These are phyloP conservation scores for Pheucticus melanocephalus DNA, from an alignment of 2,113 vertebrate genomes.

Conservation along the genomic window DNA sequence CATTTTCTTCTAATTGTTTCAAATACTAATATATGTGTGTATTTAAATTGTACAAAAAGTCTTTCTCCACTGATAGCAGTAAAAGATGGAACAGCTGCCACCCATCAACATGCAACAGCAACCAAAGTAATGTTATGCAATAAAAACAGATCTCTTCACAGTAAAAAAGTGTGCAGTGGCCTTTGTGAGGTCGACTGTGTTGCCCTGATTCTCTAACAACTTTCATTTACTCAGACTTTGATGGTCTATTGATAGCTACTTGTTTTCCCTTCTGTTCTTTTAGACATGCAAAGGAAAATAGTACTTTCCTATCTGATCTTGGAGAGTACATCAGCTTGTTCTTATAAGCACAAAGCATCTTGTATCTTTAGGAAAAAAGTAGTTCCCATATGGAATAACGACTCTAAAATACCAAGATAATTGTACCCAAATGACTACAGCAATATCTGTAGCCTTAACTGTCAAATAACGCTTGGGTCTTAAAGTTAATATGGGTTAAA, in stretches of 20 bases:
- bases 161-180: background rate
- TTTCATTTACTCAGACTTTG: background rate
- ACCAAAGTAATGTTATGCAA: background rate
- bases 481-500: background rate
- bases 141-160: background rate
- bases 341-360: background rate
- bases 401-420: background rate
- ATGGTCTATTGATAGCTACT: background rate
- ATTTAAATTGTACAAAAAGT: background rate
- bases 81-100: constrained; percentile 16
- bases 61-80: background rate
- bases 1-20: background rate
- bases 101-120: constrained; percentile 1
- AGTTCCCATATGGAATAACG: background rate
- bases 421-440: background rate
- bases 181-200: background rate
- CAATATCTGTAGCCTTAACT: background rate
- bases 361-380: background rate
- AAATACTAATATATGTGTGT: background rate
- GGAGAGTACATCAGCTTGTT: background rate
- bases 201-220: background rate
- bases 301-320: background rate
- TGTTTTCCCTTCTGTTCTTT: background rate
- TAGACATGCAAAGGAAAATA: background rate
- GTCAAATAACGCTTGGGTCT: background rate